Evolutionary conservation across 2,888 invertebrate species (phyloP).

Genomic region (Scrobipalpa atriplicella): DNA sequence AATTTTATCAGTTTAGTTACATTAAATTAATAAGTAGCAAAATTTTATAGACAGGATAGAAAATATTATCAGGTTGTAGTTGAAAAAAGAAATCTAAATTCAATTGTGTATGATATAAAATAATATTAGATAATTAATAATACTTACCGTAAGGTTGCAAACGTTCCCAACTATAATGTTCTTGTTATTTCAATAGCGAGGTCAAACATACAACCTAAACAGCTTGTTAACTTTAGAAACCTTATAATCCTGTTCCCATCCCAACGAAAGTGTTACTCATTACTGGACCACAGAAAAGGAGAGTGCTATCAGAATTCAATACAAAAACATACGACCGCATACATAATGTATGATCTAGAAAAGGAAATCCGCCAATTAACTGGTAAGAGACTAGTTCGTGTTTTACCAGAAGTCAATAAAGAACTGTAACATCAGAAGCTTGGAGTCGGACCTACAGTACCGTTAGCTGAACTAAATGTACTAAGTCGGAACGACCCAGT

Average conservation of each 20-base stretch:
- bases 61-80: too few species aligned
- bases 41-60: too few species aligned
- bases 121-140: too few species aligned
- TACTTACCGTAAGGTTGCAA: too few species aligned
- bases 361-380: conserved; percentile 30
- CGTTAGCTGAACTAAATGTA: conserved; percentile 68
- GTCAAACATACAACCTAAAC: neutral
- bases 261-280: conserved; percentile 26
- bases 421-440: conserved; percentile 23
- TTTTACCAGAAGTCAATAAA: conserved; percentile 19
- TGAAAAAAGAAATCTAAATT: too few species aligned
- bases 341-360: conserved; percentile 27
- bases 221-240: conserved; percentile 9
- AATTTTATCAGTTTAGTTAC: too few species aligned
- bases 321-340: conserved; percentile 27
- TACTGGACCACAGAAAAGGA: conserved; percentile 25
- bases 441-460: conserved; percentile 48
- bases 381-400: conserved; percentile 10
- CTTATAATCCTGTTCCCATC: conserved; percentile 20
- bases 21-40: too few species aligned
- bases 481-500: conserved; percentile 60
- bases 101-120: too few species aligned
- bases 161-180: too few species aligned
- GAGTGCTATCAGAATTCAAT: conserved; percentile 26
- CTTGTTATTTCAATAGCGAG: neutral